A percentile compares a stretch with the other conserved stretches of the same genome.
Conservation (phyloP, 92 coral and sea anemone genomes). For the Desmophyllum pertusum region DNA sequence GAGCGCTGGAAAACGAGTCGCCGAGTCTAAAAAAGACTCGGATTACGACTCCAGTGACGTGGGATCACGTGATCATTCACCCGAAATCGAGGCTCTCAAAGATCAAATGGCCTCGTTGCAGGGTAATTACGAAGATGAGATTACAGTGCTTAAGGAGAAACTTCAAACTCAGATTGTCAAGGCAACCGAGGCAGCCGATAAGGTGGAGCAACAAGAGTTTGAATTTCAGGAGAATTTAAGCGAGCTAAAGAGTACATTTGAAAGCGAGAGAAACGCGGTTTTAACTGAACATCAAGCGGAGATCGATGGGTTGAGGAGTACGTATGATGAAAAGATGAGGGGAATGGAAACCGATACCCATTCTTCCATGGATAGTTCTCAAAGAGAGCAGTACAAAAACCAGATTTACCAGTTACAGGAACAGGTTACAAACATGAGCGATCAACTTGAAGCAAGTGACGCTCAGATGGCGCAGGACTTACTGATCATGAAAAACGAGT, state of each 20-base stretch:
- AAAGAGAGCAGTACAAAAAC: slow-evolving; percentile 72
- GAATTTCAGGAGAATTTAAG: slow-evolving; percentile 73
- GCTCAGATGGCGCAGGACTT: slow-evolving; percentile 63
- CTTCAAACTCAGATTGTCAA: slow-evolving; percentile 68
- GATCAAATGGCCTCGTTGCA: slow-evolving; percentile 57
- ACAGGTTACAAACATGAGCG: slow-evolving; percentile 55
- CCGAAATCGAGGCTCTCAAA: slow-evolving; percentile 54
- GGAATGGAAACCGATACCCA: slow-evolving; percentile 5
- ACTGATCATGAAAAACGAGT: slow-evolving; percentile 69
- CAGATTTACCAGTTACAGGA: slow-evolving; percentile 58
- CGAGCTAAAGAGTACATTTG: slow-evolving; percentile 58
- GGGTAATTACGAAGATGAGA: slow-evolving; percentile 74
- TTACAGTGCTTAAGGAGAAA: slow-evolving; percentile 67
- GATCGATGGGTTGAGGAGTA: slow-evolving; percentile 22
- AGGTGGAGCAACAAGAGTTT: slow-evolving; percentile 78
- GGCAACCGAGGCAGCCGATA: slow-evolving; percentile 66
- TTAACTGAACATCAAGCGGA: slow-evolving; percentile 55
- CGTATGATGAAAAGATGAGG: slow-evolving; percentile 14
- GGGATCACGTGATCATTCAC: slow-evolving; percentile 51
- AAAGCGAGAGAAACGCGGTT: slow-evolving; percentile 50
- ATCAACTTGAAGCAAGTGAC: slow-evolving; percentile 47
- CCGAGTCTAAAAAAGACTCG: slow-evolving; percentile 51
- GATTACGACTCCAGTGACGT: slow-evolving; percentile 57
- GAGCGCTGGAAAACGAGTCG: slow-evolving; percentile 50
- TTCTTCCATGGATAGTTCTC: slow-evolving; percentile 46